Evolutionary conservation across 2,888 invertebrate genomes (phyloP), one percentile per base, ranked within the genome.

Genomic region (Homarus gammarus): DNA sequence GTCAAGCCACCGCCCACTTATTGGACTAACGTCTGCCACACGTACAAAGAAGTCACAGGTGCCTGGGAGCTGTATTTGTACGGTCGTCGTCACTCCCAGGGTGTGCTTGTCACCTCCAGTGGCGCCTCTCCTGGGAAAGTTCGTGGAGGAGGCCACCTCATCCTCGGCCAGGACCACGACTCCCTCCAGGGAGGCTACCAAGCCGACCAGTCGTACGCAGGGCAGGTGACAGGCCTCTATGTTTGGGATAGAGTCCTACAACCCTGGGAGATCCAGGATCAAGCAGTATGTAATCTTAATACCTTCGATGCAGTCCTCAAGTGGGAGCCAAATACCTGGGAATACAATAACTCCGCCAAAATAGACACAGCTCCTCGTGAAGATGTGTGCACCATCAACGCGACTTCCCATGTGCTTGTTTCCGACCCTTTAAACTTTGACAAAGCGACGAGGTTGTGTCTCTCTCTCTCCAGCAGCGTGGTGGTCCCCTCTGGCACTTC

Each of bases 121-220:
- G 72, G 72, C 6, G 31, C 18, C 0, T 18, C 72, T 22, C 72
- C 33, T 18, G 72, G 72, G 33, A 31, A 72, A 36, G 33, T 72
- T 6, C 36, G 72, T 22, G 72, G 72, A 33, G 72, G 72, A 18
- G 72, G 72, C 10, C 72, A 72, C 31, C 72, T 72, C 27, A 72
- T 72, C 27, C 72, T 72, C 36, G 72, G 72, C 72, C 72, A 72
- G 33, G 72, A 72, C 72, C 72, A 72, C 12, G 72, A 72, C 36
- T 72, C 72, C 27, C 31, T 72, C 72, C 72, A 72, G 36, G 72
- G 72, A 36, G 72, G 72, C 72, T 72, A 72, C 10, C 72, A 72
- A 31, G 72, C 72, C 36, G 33, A 72, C 72, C 72, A 72, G 10
- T 72, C 72, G 18, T 72, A 31, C 33, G 72, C 72, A 5, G 72